Evolutionary conservation across 2,888 invertebrate species (phyloP).

Genomic region (Acanthosepion pharaonis): DNA sequence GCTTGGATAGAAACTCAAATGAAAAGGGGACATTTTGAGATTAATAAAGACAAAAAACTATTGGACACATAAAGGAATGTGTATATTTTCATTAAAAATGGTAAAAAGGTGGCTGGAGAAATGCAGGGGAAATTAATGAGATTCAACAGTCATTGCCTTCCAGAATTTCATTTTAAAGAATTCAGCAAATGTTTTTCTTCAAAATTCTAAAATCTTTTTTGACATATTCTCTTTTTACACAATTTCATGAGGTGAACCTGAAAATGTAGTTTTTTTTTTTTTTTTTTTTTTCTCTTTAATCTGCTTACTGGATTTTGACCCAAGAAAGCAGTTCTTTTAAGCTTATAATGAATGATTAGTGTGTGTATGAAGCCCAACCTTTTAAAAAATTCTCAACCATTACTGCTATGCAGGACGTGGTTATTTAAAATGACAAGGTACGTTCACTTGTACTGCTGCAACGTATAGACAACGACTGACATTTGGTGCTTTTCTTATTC

Average conservation of each 20-base stretch:
- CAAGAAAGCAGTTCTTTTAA: background rate
- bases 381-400: slow-evolving; percentile 1
- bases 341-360: background rate
- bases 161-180: background rate
- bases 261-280: background rate
- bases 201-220: background rate
- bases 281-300: background rate
- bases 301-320: background rate
- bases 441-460: slow-evolving; percentile 39
- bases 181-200: background rate
- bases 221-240: background rate
- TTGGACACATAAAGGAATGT: background rate
- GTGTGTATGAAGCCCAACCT: background rate
- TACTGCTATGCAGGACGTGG: background rate
- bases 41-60: background rate
- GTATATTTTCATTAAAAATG: background rate
- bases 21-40: slow-evolving; percentile 33
- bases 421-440: slow-evolving; percentile 1
- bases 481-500: background rate
- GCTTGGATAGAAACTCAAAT: slow-evolving; percentile 15
- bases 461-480: background rate
- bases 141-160: background rate
- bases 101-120: background rate
- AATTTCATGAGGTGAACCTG: background rate
- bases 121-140: background rate